Base-by-base conservation (phyloP, 2,797 vertebrate species). In the Perodicticus potto region DNA sequence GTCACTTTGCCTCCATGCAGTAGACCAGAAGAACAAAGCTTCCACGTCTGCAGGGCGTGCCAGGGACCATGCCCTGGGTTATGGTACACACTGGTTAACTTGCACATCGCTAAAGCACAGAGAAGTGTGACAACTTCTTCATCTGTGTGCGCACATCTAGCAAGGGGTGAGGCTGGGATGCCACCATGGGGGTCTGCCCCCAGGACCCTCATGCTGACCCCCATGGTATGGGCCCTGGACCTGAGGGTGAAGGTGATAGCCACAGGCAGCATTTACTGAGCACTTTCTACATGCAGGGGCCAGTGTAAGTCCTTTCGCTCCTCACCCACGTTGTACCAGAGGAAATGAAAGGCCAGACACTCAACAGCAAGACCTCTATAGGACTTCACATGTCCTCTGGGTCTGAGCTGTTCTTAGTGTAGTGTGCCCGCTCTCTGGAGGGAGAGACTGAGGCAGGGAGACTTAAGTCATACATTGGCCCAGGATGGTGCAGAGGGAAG, bases 81-180 rank as follows among this genome's bases (percentile, higher is more conserved):
- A 1, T 1, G 55, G 17, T 45, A 12, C 0, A 1, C 8, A 3
- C 2, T 5, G 4, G 16, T 29, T 27, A 13, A 14, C n/a, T 25
- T 25, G 25, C 43, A 29, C 2, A 0, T 22, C 85, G 12, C 8
- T 2, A 34, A 69, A 29, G 65, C 65, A 22, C 32, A 1, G 32
- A 27, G 55, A 22, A 32, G 29, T 6, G 11, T 7, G 0, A 59
- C 19, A 11, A 40, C n/a, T 4, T 40, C 59, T 87, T n/a, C 1
- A 1, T 25, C 70, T 27, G 2, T 0, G 10, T 2, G 49, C 6
- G 27, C 6, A 5, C 13, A 4, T 34, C 67, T 16, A 49, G 55
- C 27, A 37, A 59, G 37, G 32, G 23, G 29, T 0, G 22, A 4
- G 20, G 74, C 17, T 19, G 0, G 2, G 53, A n/a, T n/a, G 40